Conservation (phyloP, 2,888 invertebrate genomes). For the Eucriotettix oculatus region DNA sequence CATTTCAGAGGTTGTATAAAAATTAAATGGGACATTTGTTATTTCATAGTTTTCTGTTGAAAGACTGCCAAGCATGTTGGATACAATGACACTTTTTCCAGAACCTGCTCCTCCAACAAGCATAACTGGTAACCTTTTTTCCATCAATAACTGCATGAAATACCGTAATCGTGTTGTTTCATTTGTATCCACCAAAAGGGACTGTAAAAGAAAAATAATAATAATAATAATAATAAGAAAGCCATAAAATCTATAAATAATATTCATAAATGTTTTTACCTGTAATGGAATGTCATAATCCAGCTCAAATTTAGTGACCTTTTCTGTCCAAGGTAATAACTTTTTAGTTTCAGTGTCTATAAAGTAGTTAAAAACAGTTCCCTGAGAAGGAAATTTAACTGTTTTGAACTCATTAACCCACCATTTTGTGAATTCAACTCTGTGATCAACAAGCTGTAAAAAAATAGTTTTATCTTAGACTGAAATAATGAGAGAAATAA, state of each 20-base stretch:
- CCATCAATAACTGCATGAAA: conserved; percentile 72
- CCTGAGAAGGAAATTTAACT: background rate
- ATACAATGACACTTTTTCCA: conserved; percentile 84
- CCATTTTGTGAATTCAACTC: conserved; percentile 91
- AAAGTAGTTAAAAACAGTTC: background rate
- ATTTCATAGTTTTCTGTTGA: conserved; percentile 51
- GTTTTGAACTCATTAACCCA: conserved; percentile 46
- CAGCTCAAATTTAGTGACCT: background rate
- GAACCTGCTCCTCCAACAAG: conserved; percentile 77
- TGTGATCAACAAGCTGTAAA: conserved; percentile 66
- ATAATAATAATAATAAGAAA: background rate
- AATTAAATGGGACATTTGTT: conserved; percentile 85
- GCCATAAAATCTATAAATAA: background rate
- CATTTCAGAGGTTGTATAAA: conserved; percentile 88
- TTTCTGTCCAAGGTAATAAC: background rate
- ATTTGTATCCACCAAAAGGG: conserved; percentile 68
- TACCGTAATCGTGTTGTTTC: conserved; percentile 81
- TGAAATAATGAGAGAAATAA: too few species aligned
- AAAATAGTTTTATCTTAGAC: background rate
- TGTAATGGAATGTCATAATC: background rate
- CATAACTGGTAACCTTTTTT: conserved; percentile 71
- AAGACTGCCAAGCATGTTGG: conserved; percentile 58
- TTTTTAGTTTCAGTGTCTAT: background rate
- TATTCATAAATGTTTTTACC: background rate
- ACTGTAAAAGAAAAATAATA: conserved; percentile 29